Evolutionary conservation across 1,140 invertebrate genomes (phyloP), one percentile per base, ranked within the genome.

Genomic region (Cryptotermes secundus): DNA sequence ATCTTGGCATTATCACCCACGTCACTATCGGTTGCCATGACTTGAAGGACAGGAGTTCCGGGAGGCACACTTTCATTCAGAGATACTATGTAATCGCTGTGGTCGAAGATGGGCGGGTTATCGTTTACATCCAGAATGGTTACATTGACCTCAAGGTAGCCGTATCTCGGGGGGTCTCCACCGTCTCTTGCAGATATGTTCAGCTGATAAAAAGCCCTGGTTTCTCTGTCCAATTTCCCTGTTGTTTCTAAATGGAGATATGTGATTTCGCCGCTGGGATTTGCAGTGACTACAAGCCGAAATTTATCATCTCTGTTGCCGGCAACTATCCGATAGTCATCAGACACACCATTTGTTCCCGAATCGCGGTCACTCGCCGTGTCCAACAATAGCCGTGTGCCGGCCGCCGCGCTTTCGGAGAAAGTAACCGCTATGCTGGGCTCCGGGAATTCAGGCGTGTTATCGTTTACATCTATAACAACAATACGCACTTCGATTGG

Each of bases 51-150:
- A 14, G 92, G 92, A 0, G 96, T 97, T n/a, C 96, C 97, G 0
- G 95, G 94, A 6, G 94, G 93, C 6, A 97, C 95, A 87, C 96
- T 98, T 90, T 99, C 98, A 89, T 97, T 97, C 26, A 99, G 87
- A 19, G 95, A 95, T 0, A 98, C 96, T 80, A 95, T 95, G 90
- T 98, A 99, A 88, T 98, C 97, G 90, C 95, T 96, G 88, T 97
- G 96, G 88, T 97, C 96, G 87, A 98, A 98, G 82, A 97, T 95
- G 36, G 98, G 98, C 31, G 97, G 96, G 90, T 98, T 98, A 88
- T 99, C 97, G 88, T 99, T 99, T 0, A 97, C 96, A 89, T 99
- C 98, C 82, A 98, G 89, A 84, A 98, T 95, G 26, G 95, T 95
- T 19, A 98, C 95, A 88, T 97, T 97, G n/a, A 98, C 96, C 89